Base-by-base conservation (phyloP, 2,888 invertebrate species). In the Gasteruption jaculator region DNA sequence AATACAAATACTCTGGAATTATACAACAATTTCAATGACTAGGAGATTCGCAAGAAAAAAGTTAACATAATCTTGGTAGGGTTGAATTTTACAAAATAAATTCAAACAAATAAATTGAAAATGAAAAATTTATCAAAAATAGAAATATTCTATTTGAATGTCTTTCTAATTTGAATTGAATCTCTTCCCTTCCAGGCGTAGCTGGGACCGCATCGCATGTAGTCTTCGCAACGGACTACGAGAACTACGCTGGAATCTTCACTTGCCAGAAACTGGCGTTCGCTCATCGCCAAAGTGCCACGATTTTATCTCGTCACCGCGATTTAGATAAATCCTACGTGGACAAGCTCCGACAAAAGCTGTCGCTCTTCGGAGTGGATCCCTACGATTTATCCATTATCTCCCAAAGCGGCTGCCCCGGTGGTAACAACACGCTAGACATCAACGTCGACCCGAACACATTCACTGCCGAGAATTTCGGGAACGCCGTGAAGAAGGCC, bases 201-300 rank as follows among this genome's bases (percentile, higher is more conserved):
- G 84, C 83, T 0, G 88, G 88, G 0, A 80, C 80, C 37, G 84
- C 87, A 0, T 79, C 81, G 35, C 89, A 86, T 69, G 82, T 83
- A 1, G 76, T 89, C 0, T 76, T 88, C 56, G 75, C 78, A 53
- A 86, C 88, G 0, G 88, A 90, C 61, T 89, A 89, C 62, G 72
- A 73, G 0, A 80, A 75, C 0, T 88, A 84, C 60, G 88, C 87
- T 1, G 86, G 81, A 0, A 76, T 89, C 35, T 89, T 85, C 70
- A 85, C 86, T 0, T 89, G 89, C 57, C 88, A 89, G 68, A 84
- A 82, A 59, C 61, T 89, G 10, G 76, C 82, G 0, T 83, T 88
- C 54, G 83, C 83, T 1, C 83, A 89, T 67, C 76, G 88, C 3
- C 81, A 83, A 46, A 86, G 87, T 1, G 86, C 86, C 1, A 86